A percentile compares a stretch with the other conserved stretches of the same genome.
Conservation (phyloP, 2,888 invertebrate species). For the Poecilus cupreus region DNA sequence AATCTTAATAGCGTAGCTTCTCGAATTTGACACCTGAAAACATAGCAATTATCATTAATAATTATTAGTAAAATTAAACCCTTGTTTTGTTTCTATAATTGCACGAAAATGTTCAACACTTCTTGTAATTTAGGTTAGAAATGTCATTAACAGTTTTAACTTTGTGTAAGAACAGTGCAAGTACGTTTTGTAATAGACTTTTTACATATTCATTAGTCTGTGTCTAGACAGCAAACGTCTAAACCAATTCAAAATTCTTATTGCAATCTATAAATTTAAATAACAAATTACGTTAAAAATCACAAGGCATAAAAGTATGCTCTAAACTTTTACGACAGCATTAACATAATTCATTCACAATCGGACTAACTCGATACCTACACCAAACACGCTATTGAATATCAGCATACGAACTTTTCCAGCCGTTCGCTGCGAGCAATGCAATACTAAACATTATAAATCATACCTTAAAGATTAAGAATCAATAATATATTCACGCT, state of each 20-base stretch:
- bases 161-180: neutral
- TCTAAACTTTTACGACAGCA: no score
- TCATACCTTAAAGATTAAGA: conserved; percentile 5
- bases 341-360: no score
- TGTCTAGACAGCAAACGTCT: neutral
- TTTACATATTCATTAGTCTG: neutral
- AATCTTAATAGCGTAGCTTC: no score
- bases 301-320: no score
- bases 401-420: neutral
- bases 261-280: no score
- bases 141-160: neutral
- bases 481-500: conserved; percentile 24
- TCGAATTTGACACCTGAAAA: no score
- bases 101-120: no score
- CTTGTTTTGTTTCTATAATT: no score
- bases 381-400: neutral
- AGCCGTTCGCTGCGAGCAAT: neutral
- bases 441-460: neutral
- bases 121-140: no score
- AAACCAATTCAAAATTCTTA: neutral
- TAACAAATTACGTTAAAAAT: no score
- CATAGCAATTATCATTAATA: no score
- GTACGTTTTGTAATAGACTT: neutral
- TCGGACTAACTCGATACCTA: neutral
- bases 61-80: no score